These are phyloP conservation scores for Platyrinchus mystaceus DNA, from an alignment of 2,797 vertebrate species.

Conservation along the genomic window DNA sequence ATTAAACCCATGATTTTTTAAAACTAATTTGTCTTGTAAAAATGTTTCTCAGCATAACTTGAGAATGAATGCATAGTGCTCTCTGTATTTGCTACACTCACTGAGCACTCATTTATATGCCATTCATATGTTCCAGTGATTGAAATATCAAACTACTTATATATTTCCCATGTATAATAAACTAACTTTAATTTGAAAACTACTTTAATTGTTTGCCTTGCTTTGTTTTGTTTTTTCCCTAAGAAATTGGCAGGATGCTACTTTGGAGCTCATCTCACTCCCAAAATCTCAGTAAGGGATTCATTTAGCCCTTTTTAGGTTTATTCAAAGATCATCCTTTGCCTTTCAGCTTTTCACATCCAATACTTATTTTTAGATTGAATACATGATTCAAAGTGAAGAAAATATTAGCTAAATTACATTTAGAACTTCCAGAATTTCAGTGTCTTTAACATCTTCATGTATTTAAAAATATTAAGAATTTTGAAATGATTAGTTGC, in stretches of 20 bases:
- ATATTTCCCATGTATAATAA: not conserved
- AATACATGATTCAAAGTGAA: not conserved
- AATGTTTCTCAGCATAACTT: not conserved
- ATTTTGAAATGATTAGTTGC: not conserved
- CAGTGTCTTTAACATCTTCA: not conserved
- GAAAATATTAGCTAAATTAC: not conserved
- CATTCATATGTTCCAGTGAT: not conserved
- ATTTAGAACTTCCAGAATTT: not conserved
- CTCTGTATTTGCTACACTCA: not conserved
- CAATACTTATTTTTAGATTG: not conserved
- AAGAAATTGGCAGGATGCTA: not conserved
- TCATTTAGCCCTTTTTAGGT: not conserved
- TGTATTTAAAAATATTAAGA: not conserved
- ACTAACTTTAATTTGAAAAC: not conserved
- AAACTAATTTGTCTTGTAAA: not conserved
- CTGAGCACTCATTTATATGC: conserved; percentile 12
- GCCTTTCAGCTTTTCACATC: not conserved
- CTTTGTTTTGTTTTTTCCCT: not conserved
- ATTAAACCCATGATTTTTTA: fast-evolving
- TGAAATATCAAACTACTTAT: not conserved
- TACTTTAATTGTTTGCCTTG: not conserved
- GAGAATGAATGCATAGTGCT: not conserved
- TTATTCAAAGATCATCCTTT: not conserved
- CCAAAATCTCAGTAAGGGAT: not conserved
- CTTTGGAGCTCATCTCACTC: not conserved